These are phyloP conservation scores for Cottus gobio DNA, from an alignment of 2,113 vertebrate species.

Conservation along the genomic window DNA sequence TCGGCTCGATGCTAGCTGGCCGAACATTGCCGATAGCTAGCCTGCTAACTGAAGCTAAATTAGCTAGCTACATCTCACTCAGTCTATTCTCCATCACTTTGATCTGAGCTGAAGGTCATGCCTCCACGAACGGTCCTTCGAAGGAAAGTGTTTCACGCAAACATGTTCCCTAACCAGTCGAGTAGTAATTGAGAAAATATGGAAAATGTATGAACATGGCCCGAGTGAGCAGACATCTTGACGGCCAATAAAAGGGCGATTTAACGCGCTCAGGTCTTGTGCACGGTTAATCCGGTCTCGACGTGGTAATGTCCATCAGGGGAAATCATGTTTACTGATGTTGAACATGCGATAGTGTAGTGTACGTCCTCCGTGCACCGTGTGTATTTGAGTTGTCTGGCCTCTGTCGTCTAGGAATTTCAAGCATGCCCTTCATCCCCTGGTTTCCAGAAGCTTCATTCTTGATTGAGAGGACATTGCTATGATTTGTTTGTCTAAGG, in stretches of 20 bases:
- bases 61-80: conserved; percentile 62
- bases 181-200: conserved; percentile 9
- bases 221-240: conserved; percentile 79
- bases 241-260: conserved; percentile 59
- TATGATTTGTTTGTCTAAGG: not conserved
- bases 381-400: conserved; percentile 10
- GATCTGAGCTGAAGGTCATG: conserved; percentile 68
- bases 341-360: not conserved
- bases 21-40: conserved; percentile 44
- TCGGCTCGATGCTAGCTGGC: not conserved
- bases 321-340: not conserved
- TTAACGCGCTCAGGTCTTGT: conserved; percentile 38
- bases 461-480: conserved; percentile 16
- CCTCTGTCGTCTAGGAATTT: conserved; percentile 52
- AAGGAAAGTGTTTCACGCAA: not conserved
- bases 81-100: conserved; percentile 65
- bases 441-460: conserved; percentile 60
- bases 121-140: not conserved
- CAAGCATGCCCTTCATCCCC: conserved; percentile 57
- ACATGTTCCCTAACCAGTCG: not conserved
- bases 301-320: not conserved
- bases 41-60: conserved; percentile 60
- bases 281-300: conserved; percentile 16
- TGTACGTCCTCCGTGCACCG: not conserved
- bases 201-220: conserved; percentile 63